phyloP scores from a whole-genome alignment of 2,113 vertebrate species.

The Calyptommatus sinebrachiatus region DNA sequence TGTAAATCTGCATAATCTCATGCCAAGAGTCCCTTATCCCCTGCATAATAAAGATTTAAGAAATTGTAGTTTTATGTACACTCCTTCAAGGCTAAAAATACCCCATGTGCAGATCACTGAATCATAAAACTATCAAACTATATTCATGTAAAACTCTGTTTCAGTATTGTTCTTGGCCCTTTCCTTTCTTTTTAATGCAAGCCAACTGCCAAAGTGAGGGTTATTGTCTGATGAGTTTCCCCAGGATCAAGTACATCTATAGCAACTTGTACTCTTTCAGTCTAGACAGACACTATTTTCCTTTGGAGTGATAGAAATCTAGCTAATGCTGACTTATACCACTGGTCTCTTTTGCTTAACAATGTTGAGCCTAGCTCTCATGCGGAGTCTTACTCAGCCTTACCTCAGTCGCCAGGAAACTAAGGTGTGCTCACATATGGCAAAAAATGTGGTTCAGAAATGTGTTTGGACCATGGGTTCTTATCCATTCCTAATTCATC shows the following conservation, averaged over 20 bases:
- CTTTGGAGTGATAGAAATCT: too few relatives aligned
- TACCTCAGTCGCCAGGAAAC: too few relatives aligned
- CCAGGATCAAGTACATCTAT: not conserved
- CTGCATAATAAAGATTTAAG: slow-evolving; percentile 4
- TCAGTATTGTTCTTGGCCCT: not conserved
- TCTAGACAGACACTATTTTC: too few relatives aligned
- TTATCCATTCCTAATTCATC: too few relatives aligned
- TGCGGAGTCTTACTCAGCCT: too few relatives aligned
- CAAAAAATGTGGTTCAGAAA: too few relatives aligned
- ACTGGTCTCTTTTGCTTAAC: too few relatives aligned
- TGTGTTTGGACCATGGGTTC: too few relatives aligned
- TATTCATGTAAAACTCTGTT: not conserved
- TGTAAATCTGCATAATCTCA: not conserved
- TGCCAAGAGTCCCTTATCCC: not conserved
- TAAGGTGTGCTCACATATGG: too few relatives aligned
- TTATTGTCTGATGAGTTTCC: not conserved
- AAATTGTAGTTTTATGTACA: not conserved
- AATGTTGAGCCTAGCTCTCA: too few relatives aligned
- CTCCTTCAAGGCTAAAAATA: not conserved
- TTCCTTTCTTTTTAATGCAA: not conserved
- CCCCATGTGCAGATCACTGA: not conserved
- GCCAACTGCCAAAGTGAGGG: not conserved
- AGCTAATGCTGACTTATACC: too few relatives aligned
- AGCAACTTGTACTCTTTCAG: too few relatives aligned
- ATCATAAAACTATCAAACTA: slow-evolving; percentile 10